A percentile compares a stretch with the other conserved stretches of the same genome.
Evolutionary conservation across 2,797 vertebrate genomes (phyloP).

Genomic region (Sebastes paucispinis): DNA sequence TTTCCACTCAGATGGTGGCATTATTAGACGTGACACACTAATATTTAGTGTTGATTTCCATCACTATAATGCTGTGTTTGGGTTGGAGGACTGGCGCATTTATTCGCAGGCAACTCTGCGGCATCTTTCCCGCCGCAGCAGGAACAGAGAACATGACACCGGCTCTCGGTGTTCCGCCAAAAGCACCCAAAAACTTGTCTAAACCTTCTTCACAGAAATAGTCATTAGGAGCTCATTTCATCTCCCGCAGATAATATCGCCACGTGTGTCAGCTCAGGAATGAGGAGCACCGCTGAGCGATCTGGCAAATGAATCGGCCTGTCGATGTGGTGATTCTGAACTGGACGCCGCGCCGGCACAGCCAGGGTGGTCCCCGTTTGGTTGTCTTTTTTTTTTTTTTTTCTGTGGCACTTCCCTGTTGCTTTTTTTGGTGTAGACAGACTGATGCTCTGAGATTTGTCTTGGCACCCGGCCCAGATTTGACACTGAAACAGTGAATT

Average conservation of each 20-base stretch:
- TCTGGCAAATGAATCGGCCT: conserved; percentile 42
- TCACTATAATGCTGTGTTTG: conserved; percentile 54
- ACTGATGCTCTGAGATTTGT: conserved; percentile 82
- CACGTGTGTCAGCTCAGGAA: conserved; percentile 31
- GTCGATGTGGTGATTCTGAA: conserved; percentile 43
- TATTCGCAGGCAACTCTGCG: conserved; percentile 17
- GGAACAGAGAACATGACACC: conserved; percentile 63
- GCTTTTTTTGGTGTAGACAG: conserved; percentile 81
- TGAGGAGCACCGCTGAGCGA: conserved; percentile 16
- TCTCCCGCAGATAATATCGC: conserved; percentile 56
- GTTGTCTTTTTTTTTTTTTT: conserved; percentile 30
- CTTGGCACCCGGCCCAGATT: conserved; percentile 83
- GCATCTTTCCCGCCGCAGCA: conserved; percentile 38
- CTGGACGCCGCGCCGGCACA: conserved; percentile 27
- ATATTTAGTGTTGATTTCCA: conserved; percentile 64
- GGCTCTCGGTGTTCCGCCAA: conserved; percentile 45
- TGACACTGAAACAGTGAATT: conserved; percentile 84
- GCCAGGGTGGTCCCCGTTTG: conserved; percentile 83
- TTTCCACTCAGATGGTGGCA: conserved; percentile 36
- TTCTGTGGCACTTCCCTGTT: conserved; percentile 76
- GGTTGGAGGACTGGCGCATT: conserved; percentile 52
- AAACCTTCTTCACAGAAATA: conserved; percentile 30
- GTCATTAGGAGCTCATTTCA: conserved; percentile 65
- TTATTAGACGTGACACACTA: conserved; percentile 57
- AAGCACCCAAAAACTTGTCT: conserved; percentile 43